A percentile compares a stretch with the other conserved stretches of the same genome.
Conservation (phyloP, 2,797 vertebrate species). For the Muscicapa comitata region DNA sequence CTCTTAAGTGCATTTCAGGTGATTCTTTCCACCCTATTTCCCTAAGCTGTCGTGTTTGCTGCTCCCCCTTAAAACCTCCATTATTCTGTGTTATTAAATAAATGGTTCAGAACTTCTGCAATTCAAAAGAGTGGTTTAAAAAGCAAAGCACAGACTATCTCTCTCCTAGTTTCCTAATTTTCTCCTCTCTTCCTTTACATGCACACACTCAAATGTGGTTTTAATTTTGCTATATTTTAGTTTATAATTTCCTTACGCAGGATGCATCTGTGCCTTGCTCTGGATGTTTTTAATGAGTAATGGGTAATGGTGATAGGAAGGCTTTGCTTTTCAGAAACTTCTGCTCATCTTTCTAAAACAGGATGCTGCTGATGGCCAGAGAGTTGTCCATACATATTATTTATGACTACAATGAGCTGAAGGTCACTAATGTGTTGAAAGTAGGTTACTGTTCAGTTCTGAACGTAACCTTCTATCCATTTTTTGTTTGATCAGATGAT, state of each 20-base stretch:
- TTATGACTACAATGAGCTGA: background rate
- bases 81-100: background rate
- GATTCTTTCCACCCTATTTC: background rate
- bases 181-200: background rate
- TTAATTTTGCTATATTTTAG: background rate
- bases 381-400: background rate
- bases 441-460: background rate
- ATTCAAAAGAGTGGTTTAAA: background rate
- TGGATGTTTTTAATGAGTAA: background rate
- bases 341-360: background rate
- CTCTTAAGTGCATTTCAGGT: background rate
- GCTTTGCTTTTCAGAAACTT: background rate
- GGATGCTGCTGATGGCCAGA: background rate
- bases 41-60: background rate
- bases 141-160: fast-evolving
- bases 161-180: background rate
- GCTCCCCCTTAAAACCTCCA: background rate
- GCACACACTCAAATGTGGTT: background rate
- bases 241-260: background rate
- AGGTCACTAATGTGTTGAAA: background rate
- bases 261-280: background rate
- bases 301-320: background rate
- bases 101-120: background rate
- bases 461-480: background rate
- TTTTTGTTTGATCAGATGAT: background rate